Percentiles rank a stretch among this genome's conserved stretches.
Evolutionary conservation across 1,140 invertebrate species (phyloP).

Genomic region (Acyrthosiphon pisum): DNA sequence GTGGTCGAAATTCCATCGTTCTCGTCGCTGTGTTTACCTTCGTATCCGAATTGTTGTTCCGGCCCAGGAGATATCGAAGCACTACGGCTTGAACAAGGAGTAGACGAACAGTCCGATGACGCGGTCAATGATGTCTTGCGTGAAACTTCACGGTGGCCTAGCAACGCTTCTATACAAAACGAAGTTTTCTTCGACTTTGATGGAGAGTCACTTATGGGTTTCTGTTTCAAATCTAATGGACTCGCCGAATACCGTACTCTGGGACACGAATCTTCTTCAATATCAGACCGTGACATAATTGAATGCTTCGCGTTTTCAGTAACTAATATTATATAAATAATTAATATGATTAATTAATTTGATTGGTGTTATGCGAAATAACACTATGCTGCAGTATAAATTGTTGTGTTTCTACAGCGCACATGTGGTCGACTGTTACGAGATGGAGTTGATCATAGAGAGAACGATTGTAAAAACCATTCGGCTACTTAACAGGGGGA

Average conservation of each 20-base stretch:
- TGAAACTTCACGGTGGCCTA: conserved; percentile 62
- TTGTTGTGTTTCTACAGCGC: background rate
- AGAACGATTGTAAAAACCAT: conserved; percentile 7
- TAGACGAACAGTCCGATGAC: conserved; percentile 65
- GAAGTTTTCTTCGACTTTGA: conserved; percentile 66
- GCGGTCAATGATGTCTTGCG: conserved; percentile 57
- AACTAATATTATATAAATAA: background rate
- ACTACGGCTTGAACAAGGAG: conserved; percentile 61
- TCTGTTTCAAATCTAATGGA: conserved; percentile 28
- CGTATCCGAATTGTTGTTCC: conserved; percentile 61
- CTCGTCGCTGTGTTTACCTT: conserved; percentile 59
- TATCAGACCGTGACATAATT: conserved; percentile 7
- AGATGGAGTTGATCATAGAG: background rate
- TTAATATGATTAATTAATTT: conserved; percentile 6
- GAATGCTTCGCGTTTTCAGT: background rate
- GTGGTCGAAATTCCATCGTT: background rate
- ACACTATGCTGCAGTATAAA: background rate
- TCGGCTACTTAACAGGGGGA: background rate
- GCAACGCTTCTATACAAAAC: conserved; percentile 74
- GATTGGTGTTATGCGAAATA: background rate
- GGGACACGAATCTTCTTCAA: background rate
- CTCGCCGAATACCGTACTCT: background rate
- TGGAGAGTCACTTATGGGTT: background rate
- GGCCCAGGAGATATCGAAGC: conserved; percentile 43
- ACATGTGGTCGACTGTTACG: conserved; percentile 37